Percentiles rank a stretch among this genome's conserved stretches.
Evolutionary conservation across 2,113 vertebrate genomes (phyloP).

Genomic region (Andinoacara biseriatus): DNA sequence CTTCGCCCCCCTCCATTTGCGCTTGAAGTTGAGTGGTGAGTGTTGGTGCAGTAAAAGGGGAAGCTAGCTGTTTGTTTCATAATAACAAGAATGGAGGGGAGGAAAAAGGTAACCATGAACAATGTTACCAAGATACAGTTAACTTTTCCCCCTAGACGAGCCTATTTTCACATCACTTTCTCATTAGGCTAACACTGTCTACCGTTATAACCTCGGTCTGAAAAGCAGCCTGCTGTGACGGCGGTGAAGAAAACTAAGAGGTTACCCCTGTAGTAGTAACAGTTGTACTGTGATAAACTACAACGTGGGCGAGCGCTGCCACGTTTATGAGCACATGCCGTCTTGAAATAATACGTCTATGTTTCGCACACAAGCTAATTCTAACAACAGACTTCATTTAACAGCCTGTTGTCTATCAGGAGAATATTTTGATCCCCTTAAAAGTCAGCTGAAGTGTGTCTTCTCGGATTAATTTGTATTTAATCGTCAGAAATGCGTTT

Average conservation of each 20-base stretch:
- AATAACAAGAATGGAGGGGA: neutral
- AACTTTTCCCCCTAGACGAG: too few species aligned
- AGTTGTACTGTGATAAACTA: neutral
- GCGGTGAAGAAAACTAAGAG: neutral
- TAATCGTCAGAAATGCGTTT: neutral
- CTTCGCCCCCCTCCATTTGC: constrained; percentile 1
- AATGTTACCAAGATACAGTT: neutral
- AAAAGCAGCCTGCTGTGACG: neutral
- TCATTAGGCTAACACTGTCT: neutral
- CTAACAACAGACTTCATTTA: neutral
- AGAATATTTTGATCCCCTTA: too few species aligned
- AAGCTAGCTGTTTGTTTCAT: neutral
- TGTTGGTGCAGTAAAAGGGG: constrained; percentile 26
- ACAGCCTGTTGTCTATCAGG: neutral
- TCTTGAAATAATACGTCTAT: neutral
- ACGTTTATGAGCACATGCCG: neutral
- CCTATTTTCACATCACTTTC: neutral
- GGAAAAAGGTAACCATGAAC: neutral
- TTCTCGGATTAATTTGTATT: neutral
- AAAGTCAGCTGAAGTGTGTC: neutral
- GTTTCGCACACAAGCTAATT: neutral
- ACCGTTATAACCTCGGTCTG: neutral
- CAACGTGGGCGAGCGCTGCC: neutral
- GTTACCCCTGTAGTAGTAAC: too few species aligned
- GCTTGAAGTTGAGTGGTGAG: constrained; percentile 71